phyloP scores from a whole-genome alignment of 1,140 invertebrate genomes.

The Polypedilum pembai region DNA sequence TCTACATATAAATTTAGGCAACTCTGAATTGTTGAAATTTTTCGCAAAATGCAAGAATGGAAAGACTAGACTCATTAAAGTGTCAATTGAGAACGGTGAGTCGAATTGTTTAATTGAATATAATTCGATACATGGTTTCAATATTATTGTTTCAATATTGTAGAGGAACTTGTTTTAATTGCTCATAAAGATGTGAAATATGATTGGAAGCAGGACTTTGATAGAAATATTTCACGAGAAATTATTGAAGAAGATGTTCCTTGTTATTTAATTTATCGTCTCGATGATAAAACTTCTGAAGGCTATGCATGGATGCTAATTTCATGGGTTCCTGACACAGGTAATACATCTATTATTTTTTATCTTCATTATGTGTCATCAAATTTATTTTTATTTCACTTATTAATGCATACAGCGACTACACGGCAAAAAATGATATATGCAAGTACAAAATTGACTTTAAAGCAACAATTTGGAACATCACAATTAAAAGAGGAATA shows the following conservation, averaged over 20 bases:
- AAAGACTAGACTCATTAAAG: conserved; percentile 70
- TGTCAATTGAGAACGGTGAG: conserved; percentile 77
- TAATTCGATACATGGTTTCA: not conserved
- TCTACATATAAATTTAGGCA: conserved; percentile 55
- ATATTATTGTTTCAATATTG: conserved; percentile 36
- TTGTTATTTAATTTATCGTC: conserved; percentile 86
- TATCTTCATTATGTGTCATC: not conserved
- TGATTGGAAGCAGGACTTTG: conserved; percentile 84
- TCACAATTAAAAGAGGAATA: conserved; percentile 69
- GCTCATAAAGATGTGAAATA: conserved; percentile 58
- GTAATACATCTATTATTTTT: not conserved
- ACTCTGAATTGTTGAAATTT: conserved; percentile 69
- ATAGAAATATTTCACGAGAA: conserved; percentile 61
- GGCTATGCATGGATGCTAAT: conserved; percentile 93
- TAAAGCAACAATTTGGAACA: conserved; percentile 93
- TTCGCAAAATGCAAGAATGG: conserved; percentile 71
- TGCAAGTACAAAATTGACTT: conserved; percentile 94
- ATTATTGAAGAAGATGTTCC: conserved; percentile 80
- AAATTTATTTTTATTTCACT: not conserved
- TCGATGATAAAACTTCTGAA: conserved; percentile 69
- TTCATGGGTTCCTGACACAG: conserved; percentile 81
- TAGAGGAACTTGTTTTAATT: conserved; percentile 71
- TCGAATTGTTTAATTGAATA: conserved; percentile 37
- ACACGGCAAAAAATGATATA: conserved; percentile 97
- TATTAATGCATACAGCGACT: conserved; percentile 51